phyloP scores from a whole-genome alignment of 1,140 invertebrate species.

The Cydia fagiglandana region DNA sequence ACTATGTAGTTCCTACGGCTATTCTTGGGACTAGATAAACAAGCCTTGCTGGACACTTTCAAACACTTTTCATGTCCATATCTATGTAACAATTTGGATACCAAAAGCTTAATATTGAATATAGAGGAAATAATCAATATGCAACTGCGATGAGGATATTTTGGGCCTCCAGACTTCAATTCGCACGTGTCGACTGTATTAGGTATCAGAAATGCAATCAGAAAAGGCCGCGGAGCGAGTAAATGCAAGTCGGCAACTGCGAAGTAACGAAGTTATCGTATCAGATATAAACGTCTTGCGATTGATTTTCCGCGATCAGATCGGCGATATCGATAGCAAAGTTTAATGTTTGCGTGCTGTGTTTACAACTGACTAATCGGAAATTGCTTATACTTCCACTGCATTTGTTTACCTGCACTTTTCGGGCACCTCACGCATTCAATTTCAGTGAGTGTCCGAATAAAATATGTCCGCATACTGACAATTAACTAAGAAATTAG shows the following conservation, averaged over 20 bases:
- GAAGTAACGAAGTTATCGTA: constrained; percentile 31
- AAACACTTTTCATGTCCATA: not conserved
- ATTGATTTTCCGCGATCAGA: constrained; percentile 35
- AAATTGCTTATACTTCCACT: constrained; percentile 16
- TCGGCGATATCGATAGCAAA: constrained; percentile 18
- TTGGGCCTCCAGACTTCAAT: not conserved
- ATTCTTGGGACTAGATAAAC: not conserved
- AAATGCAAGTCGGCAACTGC: constrained; percentile 33
- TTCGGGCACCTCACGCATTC: not conserved
- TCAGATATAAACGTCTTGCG: constrained; percentile 35
- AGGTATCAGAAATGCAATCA: constrained; percentile 42
- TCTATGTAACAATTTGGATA: not conserved
- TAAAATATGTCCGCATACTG: not conserved
- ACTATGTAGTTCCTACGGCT: not conserved
- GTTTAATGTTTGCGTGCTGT: constrained; percentile 24
- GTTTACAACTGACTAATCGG: constrained; percentile 12
- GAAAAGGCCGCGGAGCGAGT: constrained; percentile 44
- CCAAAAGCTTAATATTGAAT: not conserved
- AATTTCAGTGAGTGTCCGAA: not conserved
- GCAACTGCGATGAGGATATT: no score
- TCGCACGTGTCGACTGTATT: no score
- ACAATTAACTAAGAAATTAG: not conserved
- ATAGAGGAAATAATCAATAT: not conserved
- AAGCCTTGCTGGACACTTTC: not conserved
- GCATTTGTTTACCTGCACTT: constrained; percentile 1